A percentile compares a stretch with the other conserved stretches of the same genome.
These are phyloP conservation scores for Phengaris arion DNA, from an alignment of 2,888 invertebrate species.

Conservation along the genomic window DNA sequence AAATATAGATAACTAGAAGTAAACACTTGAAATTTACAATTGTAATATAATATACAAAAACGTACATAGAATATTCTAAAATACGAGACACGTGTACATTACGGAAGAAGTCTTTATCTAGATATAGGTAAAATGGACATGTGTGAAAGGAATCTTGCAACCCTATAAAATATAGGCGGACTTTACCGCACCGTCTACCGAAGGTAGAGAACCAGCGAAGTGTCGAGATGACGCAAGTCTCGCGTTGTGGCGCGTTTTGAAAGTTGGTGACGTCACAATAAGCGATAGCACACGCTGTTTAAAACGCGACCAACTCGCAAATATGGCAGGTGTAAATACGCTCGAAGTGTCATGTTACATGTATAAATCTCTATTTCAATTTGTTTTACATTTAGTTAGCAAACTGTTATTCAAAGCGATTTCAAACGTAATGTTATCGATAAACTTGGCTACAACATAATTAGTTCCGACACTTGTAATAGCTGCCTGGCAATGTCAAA, in stretches of 20 bases:
- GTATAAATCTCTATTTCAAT: neutral
- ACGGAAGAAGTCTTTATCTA: constrained; percentile 18
- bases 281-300: too few relatives aligned
- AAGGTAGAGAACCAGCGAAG: neutral
- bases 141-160: constrained; percentile 21
- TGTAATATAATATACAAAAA: constrained; percentile 6
- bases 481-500: neutral
- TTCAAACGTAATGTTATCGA: neutral
- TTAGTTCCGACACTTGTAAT: neutral
- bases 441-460: neutral
- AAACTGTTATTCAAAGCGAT: neutral
- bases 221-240: too few relatives aligned
- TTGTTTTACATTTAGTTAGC: neutral
- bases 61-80: constrained; percentile 1
- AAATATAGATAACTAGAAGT: neutral
- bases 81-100: constrained; percentile 16
- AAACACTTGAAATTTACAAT: too few relatives aligned
- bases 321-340: neutral
- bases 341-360: neutral
- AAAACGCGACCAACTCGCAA: neutral
- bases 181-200: constrained; percentile 4
- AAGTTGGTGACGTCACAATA: neutral
- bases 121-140: constrained; percentile 13
- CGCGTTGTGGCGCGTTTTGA: too few relatives aligned
- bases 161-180: constrained; percentile 26